Evolutionary conservation across 2,113 vertebrate genomes (phyloP).

Genomic region (Nipponia nippon): DNA sequence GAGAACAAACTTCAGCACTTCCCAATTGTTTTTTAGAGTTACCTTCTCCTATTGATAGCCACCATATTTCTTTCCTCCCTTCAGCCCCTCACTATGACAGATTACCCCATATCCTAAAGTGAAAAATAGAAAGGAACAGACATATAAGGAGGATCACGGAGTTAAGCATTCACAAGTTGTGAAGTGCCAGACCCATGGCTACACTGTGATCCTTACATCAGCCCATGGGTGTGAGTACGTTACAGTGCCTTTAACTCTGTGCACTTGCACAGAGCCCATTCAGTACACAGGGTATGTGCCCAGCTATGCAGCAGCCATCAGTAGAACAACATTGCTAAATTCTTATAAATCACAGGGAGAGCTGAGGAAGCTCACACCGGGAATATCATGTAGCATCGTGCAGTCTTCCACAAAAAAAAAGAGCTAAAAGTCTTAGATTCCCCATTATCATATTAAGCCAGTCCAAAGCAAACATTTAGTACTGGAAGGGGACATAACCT

Average conservation of each 20-base stretch:
- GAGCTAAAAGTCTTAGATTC: not conserved
- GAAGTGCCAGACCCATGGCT: not conserved
- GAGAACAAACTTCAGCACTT: not conserved
- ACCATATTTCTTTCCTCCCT: not conserved
- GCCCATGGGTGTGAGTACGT: fast-evolving
- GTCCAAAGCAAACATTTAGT: not conserved
- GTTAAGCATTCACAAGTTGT: not conserved
- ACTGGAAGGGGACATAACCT: not conserved
- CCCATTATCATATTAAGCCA: not conserved
- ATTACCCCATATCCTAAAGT: not conserved
- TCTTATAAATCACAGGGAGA: not conserved
- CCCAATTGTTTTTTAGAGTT: not conserved
- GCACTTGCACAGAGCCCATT: not conserved
- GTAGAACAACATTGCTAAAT: not conserved
- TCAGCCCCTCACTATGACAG: not conserved
- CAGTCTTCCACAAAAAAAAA: not conserved
- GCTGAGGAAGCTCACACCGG: not conserved
- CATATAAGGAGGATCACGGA: not conserved
- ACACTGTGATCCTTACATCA: not conserved
- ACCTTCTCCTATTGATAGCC: not conserved
- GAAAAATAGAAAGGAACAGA: not conserved
- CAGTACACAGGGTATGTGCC: not conserved
- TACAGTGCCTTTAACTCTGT: not conserved
- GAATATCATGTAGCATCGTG: not conserved
- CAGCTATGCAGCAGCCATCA: not conserved